Evolutionary conservation across 2,113 vertebrate species (phyloP), one percentile per base, ranked within the genome.

Genomic region (Oncorhynchus clarkii): DNA sequence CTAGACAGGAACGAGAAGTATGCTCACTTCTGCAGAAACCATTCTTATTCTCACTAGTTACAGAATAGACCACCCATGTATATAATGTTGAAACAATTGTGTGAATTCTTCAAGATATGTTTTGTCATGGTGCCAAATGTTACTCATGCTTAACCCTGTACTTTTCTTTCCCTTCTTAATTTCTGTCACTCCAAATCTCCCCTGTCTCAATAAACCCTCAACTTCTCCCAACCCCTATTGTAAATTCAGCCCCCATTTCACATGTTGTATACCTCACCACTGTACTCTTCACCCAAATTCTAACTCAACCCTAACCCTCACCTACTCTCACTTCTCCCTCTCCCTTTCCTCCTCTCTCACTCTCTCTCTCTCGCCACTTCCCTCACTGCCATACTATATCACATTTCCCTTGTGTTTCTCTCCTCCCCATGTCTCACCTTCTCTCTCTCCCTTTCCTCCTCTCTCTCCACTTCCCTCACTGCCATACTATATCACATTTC

Each of bases 61-160:
- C 16, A 26, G 2, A 45, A 45, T 20, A 70, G 92, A 92, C 92
- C 93, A 92, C 91, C 91, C 90, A 91, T 81, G 80, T 49, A 82
- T 74, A 82, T 51, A 78, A 82, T 85, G 89, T 59, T 79, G 74
- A 85, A 89, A 83, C 78, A 82, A 76, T 90, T 90, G 80, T 72
- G 67, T 82, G 80, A 86, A 90, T 90, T 86, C 85, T 82, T 85
- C 76, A 81, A 85, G 85, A 88, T 87, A 80, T 78, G 78, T 80
- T 78, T 75, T 86, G 89, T 90, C 82, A 65, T 73, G 13, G 72
- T 82, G 86, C 89, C 89, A 92, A 62, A 62, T 59, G 27, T 18
- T 8, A 18, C 60, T 39, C 29, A 48, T 60, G 20, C 20, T 11
- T 75, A 22, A 69, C 20, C 31, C 34, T 24, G 34, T 72, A 14